Conservation (phyloP, 2,888 invertebrate genomes). For the Polia nebulosa region DNA sequence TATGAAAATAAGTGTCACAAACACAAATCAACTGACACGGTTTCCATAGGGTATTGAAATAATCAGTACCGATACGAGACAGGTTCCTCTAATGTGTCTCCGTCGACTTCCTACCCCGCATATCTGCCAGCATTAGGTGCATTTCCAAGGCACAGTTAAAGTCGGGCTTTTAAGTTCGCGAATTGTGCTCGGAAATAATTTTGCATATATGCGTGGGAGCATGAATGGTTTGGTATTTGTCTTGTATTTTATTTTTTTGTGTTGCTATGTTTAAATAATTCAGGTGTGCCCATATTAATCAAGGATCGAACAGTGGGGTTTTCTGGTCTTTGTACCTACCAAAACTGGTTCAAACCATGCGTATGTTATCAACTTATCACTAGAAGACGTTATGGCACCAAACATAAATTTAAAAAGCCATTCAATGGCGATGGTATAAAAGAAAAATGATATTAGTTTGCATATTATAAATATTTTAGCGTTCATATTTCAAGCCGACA, state of each 20-base stretch:
- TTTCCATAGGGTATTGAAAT: constrained; percentile 56
- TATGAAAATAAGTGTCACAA: constrained; percentile 18
- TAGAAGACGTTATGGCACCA: not conserved
- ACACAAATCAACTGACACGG: constrained; percentile 45
- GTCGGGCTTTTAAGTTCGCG: constrained; percentile 68
- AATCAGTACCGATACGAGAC: constrained; percentile 61
- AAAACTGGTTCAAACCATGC: no score
- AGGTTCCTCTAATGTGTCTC: constrained; percentile 59
- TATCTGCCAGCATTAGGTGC: constrained; percentile 74
- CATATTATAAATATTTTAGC: constrained; percentile 47
- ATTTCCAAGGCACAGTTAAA: constrained; percentile 78
- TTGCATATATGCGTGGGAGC: constrained; percentile 40
- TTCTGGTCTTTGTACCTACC: not conserved
- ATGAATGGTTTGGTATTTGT: constrained; percentile 14
- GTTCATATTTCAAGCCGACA: constrained; percentile 51
- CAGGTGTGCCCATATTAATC: not conserved
- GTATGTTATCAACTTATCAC: not conserved
- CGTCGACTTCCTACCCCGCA: constrained; percentile 73
- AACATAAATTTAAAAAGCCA: not conserved
- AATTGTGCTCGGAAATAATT: constrained; percentile 16
- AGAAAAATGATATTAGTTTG: constrained; percentile 28
- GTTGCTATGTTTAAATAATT: constrained; percentile 1
- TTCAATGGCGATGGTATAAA: not conserved
- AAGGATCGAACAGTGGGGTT: not conserved
- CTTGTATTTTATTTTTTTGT: constrained; percentile 4